Evolutionary conservation across 1,140 invertebrate species (phyloP).

Genomic region (Zaprionus nigranus): DNA sequence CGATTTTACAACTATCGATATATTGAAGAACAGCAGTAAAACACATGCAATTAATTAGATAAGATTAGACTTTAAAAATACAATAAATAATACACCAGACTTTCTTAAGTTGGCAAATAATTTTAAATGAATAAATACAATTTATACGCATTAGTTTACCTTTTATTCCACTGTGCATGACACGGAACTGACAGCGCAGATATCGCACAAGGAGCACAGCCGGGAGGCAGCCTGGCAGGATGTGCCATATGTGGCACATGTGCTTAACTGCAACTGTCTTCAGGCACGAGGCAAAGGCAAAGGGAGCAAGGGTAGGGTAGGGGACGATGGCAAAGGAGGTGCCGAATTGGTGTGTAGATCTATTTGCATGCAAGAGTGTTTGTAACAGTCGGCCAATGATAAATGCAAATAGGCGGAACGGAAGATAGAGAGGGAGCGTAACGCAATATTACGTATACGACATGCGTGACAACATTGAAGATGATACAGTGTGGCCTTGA

Average conservation of each 20-base stretch:
- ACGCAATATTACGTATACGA: conserved; percentile 31
- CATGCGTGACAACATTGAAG: conserved; percentile 4
- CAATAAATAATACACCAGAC: no score
- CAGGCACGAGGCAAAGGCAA: conserved; percentile 9
- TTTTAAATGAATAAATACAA: no score
- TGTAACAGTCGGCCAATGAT: conserved; percentile 56
- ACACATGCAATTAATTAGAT: no score
- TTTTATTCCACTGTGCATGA: neutral
- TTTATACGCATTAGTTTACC: no score
- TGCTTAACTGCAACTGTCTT: conserved; percentile 59
- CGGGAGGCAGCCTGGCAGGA: conserved; percentile 24
- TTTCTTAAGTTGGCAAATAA: no score
- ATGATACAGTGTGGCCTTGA: conserved; percentile 5
- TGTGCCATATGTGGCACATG: conserved; percentile 64
- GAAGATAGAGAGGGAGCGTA: neutral
- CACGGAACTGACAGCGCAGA: conserved; percentile 8
- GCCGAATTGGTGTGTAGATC: conserved; percentile 46
- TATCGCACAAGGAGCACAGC: neutral
- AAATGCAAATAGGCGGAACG: conserved; percentile 52
- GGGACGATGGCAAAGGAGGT: neutral
- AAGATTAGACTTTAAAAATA: no score
- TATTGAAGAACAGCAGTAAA: neutral
- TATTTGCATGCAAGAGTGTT: conserved; percentile 70
- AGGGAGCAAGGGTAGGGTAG: neutral
- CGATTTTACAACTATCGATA: neutral